Evolutionary conservation across 1,140 invertebrate genomes (phyloP).

Genomic region (Euglossa dilemma): DNA sequence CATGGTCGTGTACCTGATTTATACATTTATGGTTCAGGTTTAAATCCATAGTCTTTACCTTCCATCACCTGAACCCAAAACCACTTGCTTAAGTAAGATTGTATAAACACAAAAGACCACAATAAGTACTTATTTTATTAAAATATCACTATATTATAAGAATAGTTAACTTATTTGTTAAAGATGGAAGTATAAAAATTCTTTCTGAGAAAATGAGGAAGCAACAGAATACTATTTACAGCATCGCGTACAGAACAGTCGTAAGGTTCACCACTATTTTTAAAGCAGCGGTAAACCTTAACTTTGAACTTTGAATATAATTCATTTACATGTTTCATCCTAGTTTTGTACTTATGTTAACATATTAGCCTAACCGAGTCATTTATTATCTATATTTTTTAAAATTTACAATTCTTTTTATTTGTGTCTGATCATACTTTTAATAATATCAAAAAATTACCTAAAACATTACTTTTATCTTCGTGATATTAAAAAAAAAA

Average conservation of each 20-base stretch:
- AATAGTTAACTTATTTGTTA: conserved; percentile 67
- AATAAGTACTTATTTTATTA: conserved; percentile 73
- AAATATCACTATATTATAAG: conserved; percentile 70
- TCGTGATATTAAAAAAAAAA: conserved; percentile 21
- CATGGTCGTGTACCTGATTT: conserved; percentile 14
- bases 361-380: conserved; percentile 46
- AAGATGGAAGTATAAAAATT: conserved; percentile 74
- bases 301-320: conserved; percentile 39
- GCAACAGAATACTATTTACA: conserved; percentile 73
- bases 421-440: conserved; percentile 14
- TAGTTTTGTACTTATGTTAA: conserved; percentile 64
- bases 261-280: conserved; percentile 29
- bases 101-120: conserved; percentile 36
- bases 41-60: conserved; percentile 32
- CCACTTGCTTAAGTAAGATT: conserved; percentile 50
- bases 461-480: conserved; percentile 39
- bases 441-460: conserved; percentile 42
- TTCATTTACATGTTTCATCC: conserved; percentile 44
- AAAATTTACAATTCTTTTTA: conserved; percentile 50
- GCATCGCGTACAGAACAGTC: conserved; percentile 47
- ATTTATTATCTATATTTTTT: conserved; percentile 2
- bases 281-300: conserved; percentile 20
- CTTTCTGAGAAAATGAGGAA: conserved; percentile 56
- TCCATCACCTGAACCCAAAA: conserved; percentile 36
- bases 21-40: conserved; percentile 23